Conservation (phyloP, 2,113 vertebrate genomes). For the Channa argus region DNA sequence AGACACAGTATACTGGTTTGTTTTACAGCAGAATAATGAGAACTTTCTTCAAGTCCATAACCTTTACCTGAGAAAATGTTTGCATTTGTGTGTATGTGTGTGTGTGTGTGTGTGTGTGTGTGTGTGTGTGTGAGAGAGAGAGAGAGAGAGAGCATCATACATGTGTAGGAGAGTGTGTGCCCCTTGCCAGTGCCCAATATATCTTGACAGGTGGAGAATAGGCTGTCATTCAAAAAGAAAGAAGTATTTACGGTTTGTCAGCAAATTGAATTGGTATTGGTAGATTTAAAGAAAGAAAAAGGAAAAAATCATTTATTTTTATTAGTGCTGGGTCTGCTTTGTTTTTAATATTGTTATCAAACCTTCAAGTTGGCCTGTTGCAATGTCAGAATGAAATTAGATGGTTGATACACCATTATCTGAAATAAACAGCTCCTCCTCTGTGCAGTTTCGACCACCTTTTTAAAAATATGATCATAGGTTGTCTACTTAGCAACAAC, state of each 20-base stretch:
- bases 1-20: conserved; percentile 52
- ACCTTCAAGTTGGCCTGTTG: conserved; percentile 9
- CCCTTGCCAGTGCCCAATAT: neutral
- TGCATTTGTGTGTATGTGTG: conserved; percentile 12
- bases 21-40: conserved; percentile 69
- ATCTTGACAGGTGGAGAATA: conserved; percentile 59
- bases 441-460: too few relatives aligned
- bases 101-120: too few relatives aligned
- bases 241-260: conserved; percentile 48
- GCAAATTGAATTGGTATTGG: conserved; percentile 53
- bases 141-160: neutral
- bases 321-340: neutral
- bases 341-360: neutral
- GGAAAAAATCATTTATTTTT: neutral
- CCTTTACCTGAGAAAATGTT: conserved; percentile 61
- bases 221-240: conserved; percentile 63
- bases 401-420: conserved; percentile 13
- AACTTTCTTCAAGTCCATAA: conserved; percentile 70
- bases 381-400: conserved; percentile 23
- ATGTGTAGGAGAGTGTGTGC: conserved; percentile 2
- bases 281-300: conserved; percentile 3
- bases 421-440: neutral
- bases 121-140: neutral
- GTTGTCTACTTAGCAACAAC: too few relatives aligned
- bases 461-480: too few relatives aligned